A percentile compares a stretch with the other conserved stretches of the same genome.
Evolutionary conservation across 2,888 invertebrate species (phyloP).

Genomic region (Oegoconia quadripuncta): DNA sequence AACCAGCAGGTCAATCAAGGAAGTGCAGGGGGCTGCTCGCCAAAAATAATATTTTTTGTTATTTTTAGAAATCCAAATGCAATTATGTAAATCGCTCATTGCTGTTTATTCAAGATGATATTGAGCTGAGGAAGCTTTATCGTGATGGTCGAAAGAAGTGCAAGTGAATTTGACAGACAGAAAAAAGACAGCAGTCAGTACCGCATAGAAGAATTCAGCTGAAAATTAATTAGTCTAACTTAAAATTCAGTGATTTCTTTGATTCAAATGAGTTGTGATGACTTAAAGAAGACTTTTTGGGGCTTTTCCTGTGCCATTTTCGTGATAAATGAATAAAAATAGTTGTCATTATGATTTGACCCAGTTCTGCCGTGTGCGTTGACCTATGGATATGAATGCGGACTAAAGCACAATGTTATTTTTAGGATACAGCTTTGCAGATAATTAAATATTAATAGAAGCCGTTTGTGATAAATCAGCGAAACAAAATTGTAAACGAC

Average conservation of each 20-base stretch:
- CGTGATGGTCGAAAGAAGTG: conserved; percentile 44
- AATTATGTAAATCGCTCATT: conserved; percentile 42
- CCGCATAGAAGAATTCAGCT: conserved; percentile 54
- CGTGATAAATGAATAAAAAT: conserved; percentile 43
- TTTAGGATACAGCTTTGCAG: conserved; percentile 76
- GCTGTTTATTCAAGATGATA: conserved; percentile 36
- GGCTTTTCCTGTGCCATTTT: conserved; percentile 28
- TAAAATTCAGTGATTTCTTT: conserved; percentile 25
- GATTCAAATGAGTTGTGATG: conserved; percentile 29
- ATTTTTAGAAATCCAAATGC: conserved; percentile 50
- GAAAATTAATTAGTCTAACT: conserved; percentile 38
- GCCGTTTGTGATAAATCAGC: conserved; percentile 51
- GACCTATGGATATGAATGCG: conserved; percentile 74
- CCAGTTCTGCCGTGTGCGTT: conserved; percentile 73
- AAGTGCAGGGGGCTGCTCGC: conserved; percentile 59
- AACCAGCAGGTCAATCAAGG: conserved; percentile 59
- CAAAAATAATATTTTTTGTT: conserved; percentile 51
- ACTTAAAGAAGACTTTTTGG: conserved; percentile 21
- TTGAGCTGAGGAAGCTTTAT: conserved; percentile 42
- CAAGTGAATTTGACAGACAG: conserved; percentile 42
- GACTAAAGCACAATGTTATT: conserved; percentile 70
- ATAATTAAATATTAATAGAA: conserved; percentile 75
- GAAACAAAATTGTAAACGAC: conserved; percentile 38
- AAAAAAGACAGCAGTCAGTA: conserved; percentile 51
- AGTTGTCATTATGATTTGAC: conserved; percentile 68